A percentile compares a stretch with the other conserved stretches of the same genome.
These are phyloP conservation scores for Heterochromis multidens DNA, from an alignment of 2,113 vertebrate species.

Conservation along the genomic window DNA sequence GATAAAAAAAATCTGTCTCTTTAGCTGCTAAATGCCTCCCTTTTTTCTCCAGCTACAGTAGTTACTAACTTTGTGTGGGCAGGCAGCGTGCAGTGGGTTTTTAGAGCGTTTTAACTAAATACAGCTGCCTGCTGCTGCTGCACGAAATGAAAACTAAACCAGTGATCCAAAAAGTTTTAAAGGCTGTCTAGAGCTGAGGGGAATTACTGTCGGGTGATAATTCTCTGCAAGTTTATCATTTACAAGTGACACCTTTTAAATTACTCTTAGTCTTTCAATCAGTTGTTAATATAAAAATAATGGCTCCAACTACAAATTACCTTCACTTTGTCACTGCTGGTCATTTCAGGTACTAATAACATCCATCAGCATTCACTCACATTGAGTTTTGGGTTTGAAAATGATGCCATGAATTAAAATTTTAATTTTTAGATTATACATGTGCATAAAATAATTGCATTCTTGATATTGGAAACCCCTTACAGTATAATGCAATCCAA, in stretches of 20 bases:
- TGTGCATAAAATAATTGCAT: not conserved
- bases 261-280: not conserved
- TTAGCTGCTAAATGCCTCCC: not conserved
- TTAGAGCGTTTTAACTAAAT: not conserved
- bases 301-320: not conserved
- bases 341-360: not conserved
- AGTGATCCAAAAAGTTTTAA: not conserved
- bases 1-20: rapidly evolving
- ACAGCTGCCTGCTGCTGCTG: not conserved
- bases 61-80: not conserved
- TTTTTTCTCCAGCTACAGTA: not conserved
- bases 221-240: not conserved
- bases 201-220: not conserved
- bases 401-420: not conserved
- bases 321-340: not conserved
- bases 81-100: not conserved
- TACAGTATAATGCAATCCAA: rapidly evolving
- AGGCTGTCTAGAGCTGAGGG: not conserved
- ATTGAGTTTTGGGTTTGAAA: not conserved
- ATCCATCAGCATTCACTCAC: not conserved
- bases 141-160: not conserved
- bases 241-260: not conserved
- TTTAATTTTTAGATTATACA: not conserved
- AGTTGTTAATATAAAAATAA: not conserved
- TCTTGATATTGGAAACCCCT: not conserved